A percentile compares a stretch with the other conserved stretches of the same genome.
phyloP scores from a whole-genome alignment of 2,888 invertebrate species.

The Dioctria rufipes region DNA sequence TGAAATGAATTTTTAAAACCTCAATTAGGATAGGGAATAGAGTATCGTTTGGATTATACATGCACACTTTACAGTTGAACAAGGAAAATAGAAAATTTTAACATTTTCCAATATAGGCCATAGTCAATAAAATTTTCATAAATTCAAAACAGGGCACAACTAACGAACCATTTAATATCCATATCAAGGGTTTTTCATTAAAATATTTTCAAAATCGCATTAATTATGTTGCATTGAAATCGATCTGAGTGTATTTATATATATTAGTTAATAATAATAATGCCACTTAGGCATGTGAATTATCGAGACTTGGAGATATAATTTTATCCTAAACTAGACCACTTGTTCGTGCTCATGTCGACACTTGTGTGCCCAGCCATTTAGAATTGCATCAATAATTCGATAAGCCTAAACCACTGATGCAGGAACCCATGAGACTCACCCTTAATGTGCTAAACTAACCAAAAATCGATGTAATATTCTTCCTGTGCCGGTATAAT shows the following conservation, averaged over 20 bases:
- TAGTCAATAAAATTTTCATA: too few species aligned
- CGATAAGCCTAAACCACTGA: constrained; percentile 18
- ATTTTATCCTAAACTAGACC: not conserved
- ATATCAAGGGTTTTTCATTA: constrained; percentile 15
- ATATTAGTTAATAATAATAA: constrained; percentile 12
- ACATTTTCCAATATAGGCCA: too few species aligned
- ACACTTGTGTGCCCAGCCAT: constrained; percentile 18
- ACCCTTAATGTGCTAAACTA: constrained; percentile 22
- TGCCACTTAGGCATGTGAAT: constrained; percentile 2
- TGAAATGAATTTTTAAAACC: too few species aligned
- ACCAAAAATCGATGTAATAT: constrained; percentile 21
- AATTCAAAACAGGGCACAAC: too few species aligned
- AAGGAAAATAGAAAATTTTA: too few species aligned
- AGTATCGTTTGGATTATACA: too few species aligned
- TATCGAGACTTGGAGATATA: constrained; percentile 11
- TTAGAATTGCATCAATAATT: constrained; percentile 15
- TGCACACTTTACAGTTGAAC: too few species aligned
- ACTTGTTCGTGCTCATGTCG: constrained; percentile 11
- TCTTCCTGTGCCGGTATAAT: not conserved
- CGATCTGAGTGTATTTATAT: not conserved
- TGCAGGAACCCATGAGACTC: constrained; percentile 14
- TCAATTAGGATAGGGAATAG: too few species aligned
- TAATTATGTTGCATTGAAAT: not conserved
- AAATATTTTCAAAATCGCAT: constrained; percentile 24
- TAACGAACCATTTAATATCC: too few species aligned